Conservation (phyloP, 2,888 invertebrate genomes). For the Emesis russula region DNA sequence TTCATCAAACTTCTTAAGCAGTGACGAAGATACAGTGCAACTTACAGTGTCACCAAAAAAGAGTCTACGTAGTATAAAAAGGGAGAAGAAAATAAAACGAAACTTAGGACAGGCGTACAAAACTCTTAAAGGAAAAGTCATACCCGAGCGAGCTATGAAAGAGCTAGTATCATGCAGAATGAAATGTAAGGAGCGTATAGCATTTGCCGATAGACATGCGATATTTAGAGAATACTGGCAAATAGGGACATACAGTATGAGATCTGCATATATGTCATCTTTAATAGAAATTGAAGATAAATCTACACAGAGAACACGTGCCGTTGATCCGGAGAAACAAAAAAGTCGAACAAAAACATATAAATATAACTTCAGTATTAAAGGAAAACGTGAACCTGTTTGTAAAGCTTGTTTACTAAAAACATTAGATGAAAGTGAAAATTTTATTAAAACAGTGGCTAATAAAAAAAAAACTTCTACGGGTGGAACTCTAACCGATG, state of each 20-base stretch:
- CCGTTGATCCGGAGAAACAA: background rate
- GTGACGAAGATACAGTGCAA: no score
- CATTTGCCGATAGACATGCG: background rate
- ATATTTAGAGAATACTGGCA: constrained; percentile 8
- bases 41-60: background rate
- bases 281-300: constrained; percentile 4
- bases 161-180: background rate
- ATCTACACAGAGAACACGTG: background rate
- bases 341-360: background rate
- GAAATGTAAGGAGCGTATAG: background rate
- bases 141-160: background rate
- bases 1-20: background rate
- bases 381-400: background rate
- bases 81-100: constrained; percentile 4
- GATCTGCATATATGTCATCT: constrained; percentile 10
- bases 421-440: constrained; percentile 16
- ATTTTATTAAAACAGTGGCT: constrained; percentile 5
- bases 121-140: background rate
- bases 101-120: background rate
- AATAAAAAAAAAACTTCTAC: background rate
- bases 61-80: background rate
- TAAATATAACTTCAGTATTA: constrained; percentile 14
- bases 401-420: background rate
- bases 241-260: background rate
- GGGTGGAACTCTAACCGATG: constrained; percentile 9